Percentiles rank a stretch among this genome's conserved stretches.
These are phyloP conservation scores for Ennomos quercinarius DNA, from an alignment of 2,888 invertebrate species.

Conservation along the genomic window DNA sequence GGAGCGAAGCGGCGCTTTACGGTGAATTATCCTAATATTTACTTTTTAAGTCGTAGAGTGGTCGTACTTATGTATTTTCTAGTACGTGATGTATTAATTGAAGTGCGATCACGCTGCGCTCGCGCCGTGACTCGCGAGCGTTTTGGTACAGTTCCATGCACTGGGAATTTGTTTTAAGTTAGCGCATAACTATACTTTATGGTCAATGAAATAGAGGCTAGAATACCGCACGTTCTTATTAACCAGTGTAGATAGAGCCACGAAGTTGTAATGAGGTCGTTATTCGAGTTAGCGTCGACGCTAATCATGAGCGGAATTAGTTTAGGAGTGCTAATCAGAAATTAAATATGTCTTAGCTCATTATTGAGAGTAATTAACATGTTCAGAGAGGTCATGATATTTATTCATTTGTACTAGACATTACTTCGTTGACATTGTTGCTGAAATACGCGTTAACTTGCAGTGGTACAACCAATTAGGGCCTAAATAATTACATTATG, in stretches of 20 bases:
- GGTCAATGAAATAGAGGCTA: slow-evolving; percentile 16
- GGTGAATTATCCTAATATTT: slow-evolving; percentile 48
- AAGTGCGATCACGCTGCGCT: slow-evolving; percentile 51
- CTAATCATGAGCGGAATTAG: slow-evolving; percentile 52
- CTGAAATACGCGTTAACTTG: neutral
- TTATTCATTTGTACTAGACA: slow-evolving; percentile 35
- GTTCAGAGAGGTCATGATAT: slow-evolving; percentile 47
- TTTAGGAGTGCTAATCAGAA: slow-evolving; percentile 53
- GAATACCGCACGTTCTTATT: slow-evolving; percentile 8
- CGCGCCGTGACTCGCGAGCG: slow-evolving; percentile 47
- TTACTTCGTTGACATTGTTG: slow-evolving; percentile 25
- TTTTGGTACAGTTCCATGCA: slow-evolving; percentile 4
- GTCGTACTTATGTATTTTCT: slow-evolving; percentile 54
- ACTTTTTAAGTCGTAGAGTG: slow-evolving; percentile 42
- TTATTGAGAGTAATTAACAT: slow-evolving; percentile 50
- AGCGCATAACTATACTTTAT: slow-evolving; percentile 17
- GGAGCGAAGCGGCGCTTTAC: slow-evolving; percentile 38
- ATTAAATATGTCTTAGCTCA: slow-evolving; percentile 45
- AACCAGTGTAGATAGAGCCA: slow-evolving; percentile 25
- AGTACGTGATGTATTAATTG: slow-evolving; percentile 64
- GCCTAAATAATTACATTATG: neutral
- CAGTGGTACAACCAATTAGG: neutral
- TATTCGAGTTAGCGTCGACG: slow-evolving; percentile 39
- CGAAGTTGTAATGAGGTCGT: slow-evolving; percentile 41
- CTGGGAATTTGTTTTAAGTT: neutral